These are phyloP conservation scores for Olivierus martensii DNA, from an alignment of 1,140 invertebrate species.

Conservation along the genomic window DNA sequence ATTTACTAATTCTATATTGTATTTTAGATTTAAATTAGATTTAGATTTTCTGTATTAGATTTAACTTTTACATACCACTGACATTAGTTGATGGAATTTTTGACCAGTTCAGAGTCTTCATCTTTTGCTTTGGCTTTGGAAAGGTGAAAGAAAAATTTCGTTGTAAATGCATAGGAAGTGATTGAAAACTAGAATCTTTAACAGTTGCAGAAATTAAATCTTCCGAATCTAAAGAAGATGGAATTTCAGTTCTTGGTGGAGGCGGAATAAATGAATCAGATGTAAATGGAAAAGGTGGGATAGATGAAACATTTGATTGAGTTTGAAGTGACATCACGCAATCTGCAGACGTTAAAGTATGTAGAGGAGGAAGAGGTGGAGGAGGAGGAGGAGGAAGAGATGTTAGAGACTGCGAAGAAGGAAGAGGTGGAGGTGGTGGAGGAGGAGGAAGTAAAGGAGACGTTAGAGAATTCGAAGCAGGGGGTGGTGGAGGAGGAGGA, in stretches of 20 bases:
- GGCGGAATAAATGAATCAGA: no score
- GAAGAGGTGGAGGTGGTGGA: slow-evolving; percentile 23
- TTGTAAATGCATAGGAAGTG: no score
- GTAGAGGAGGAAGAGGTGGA: slow-evolving; percentile 25
- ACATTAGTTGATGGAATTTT: slow-evolving; percentile 61
- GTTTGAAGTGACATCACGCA: slow-evolving; percentile 23
- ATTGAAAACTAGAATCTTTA: no score
- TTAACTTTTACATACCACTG: slow-evolving; percentile 9
- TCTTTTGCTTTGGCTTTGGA: slow-evolving; percentile 70
- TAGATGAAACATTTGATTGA: slow-evolving; percentile 22
- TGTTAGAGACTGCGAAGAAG: not conserved
- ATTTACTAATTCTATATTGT: no score
- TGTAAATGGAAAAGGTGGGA: no score
- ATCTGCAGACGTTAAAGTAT: no score
- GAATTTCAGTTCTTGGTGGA: no score
- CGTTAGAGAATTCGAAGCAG: slow-evolving; percentile 22
- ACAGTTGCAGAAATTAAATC: no score
- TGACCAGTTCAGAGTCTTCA: slow-evolving; percentile 90
- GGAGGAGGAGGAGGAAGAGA: slow-evolving; percentile 23
- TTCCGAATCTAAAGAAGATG: no score
- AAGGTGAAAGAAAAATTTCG: not conserved
- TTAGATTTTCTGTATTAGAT: no score
- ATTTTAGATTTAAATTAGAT: no score
- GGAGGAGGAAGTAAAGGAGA: slow-evolving; percentile 11
- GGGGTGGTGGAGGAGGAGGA: slow-evolving; percentile 24